Base-by-base conservation (phyloP, 2,113 vertebrate species). In the Mobula birostris region DNA sequence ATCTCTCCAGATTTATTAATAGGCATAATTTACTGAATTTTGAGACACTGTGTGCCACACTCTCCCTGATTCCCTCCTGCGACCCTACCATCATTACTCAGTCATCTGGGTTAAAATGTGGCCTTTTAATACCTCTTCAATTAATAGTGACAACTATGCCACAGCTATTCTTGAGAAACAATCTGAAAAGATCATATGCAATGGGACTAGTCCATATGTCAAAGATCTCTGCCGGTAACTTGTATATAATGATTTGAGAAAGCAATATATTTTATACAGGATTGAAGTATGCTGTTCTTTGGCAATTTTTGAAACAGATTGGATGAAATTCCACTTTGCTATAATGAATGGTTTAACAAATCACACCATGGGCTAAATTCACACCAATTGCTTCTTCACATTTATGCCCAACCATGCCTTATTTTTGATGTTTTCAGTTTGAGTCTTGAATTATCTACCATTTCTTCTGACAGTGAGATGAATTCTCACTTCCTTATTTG, bases 1-100 rank as follows among this genome's bases (percentile, higher is more conserved):
- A 32, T n/a, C 63, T 32, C 63, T 66, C 85, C 85, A 66, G 85
- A 63, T 90, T 90, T 90, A 90, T 90, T 68, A 90, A 90, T 90
- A 90, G 85, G 85, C 61, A n/a, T 90, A 90, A 90, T 66, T 66
- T 66, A n/a, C 82, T 66, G 85, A 90, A 90, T 90, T n/a, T 66
- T 90, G 58, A 90, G 85, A 63, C 61, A 66, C 36, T 36, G 7
- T 36, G 77, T 36, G 32, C n/a, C n/a, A 79, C 77, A 79, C 77
- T 36, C 32, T 36, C 58, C 27, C 85, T 32, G 63, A 58, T 88
- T 88, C 58, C 85, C 63, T 88, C 85, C 85, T 88, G 85, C 63
- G 85, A 88, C 85, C n/a, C 63, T 66, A 88, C 27, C 61, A 61
- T 88, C 85, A 88, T 88, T 66, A 88, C 58, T 66, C 85, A 63